A percentile compares a stretch with the other conserved stretches of the same genome.
phyloP scores from a whole-genome alignment of 2,113 vertebrate species.

The Ochotona princeps region DNA sequence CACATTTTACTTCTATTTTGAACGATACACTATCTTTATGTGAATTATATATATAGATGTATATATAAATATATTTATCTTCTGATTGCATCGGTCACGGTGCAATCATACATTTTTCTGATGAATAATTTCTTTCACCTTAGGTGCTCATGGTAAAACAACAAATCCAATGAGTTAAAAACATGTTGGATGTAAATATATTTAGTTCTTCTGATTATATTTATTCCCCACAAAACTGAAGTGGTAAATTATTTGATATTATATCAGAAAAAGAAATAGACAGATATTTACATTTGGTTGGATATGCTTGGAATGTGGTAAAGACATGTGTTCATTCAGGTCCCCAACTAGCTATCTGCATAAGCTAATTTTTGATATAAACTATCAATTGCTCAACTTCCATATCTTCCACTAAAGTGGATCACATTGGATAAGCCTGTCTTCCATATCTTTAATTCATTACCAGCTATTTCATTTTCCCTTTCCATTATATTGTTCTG shows the following conservation, averaged over 20 bases:
- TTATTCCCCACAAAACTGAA: background rate
- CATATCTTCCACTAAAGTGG: background rate
- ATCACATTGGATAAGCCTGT: background rate
- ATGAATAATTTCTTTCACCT: background rate
- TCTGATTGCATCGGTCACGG: background rate
- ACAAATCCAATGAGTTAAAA: background rate
- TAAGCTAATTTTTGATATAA: slow-evolving; percentile 13
- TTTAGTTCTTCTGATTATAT: background rate
- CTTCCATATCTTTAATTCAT: background rate
- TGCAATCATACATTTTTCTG: slow-evolving; percentile 13
- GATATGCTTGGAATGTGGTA: background rate
- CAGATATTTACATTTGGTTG: background rate
- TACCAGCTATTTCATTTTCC: background rate
- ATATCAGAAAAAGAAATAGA: background rate
- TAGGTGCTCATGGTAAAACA: background rate
- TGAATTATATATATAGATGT: background rate
- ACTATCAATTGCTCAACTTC: slow-evolving; percentile 19
- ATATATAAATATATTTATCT: slow-evolving; percentile 10
- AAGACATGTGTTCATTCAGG: background rate
- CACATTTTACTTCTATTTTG: slow-evolving; percentile 34
- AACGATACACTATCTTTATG: background rate
- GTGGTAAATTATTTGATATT: slow-evolving; percentile 8
- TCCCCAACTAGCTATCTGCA: background rate
- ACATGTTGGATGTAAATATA: background rate
- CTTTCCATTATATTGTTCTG: background rate